Base-by-base conservation (phyloP, 2,797 vertebrate genomes). In the Malurus splendens region DNA sequence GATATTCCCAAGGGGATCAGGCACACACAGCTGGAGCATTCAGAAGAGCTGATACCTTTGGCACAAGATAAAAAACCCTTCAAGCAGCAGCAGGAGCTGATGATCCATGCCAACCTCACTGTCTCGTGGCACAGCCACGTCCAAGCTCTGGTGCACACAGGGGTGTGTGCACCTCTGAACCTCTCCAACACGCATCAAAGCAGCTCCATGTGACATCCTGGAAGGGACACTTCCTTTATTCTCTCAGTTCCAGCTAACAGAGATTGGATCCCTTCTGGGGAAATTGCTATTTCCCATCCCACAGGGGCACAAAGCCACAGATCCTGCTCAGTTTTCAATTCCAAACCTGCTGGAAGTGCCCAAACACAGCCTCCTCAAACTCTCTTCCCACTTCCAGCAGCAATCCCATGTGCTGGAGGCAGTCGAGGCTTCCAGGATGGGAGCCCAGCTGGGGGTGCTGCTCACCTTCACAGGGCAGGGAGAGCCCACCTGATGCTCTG, bases 321-420 rank as follows among this genome's bases (percentile, higher is more conserved):
- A 12, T 6, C n/a, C 74, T 38, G 57, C 48, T 17, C 0, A 0
- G n/a, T 55, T 75, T 33, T 23, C 30, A 9, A 4, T 6, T 3
- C 13, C 52, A 23, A 48, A 75, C 36, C 65, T 18, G 15, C 52
- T 16, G 62, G 5, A 28, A 25, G 30, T 3, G 6, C 7, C 1
- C 24, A 20, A 14, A 16, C 3, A 0, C 0, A 2, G 45, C 24
- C 36, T 14, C 18, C 5, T 5, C 0, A 0, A 39, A 4, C 10
- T 23, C 62, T 48, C 38, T 18, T 7, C 61, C 48, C 7, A 22
- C n/a, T 3, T 10, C 45, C 33, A 30, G 47, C 55, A n/a, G 59
- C 41, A 23, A 14, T 15, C 27, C 68, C 1, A 3, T 0, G 16
- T 19, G 27, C 25, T 9, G 14, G 33, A 50, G 48, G 33, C 6